Evolutionary conservation across 2,888 invertebrate species (phyloP).

Genomic region (Drosophila paranaensis): DNA sequence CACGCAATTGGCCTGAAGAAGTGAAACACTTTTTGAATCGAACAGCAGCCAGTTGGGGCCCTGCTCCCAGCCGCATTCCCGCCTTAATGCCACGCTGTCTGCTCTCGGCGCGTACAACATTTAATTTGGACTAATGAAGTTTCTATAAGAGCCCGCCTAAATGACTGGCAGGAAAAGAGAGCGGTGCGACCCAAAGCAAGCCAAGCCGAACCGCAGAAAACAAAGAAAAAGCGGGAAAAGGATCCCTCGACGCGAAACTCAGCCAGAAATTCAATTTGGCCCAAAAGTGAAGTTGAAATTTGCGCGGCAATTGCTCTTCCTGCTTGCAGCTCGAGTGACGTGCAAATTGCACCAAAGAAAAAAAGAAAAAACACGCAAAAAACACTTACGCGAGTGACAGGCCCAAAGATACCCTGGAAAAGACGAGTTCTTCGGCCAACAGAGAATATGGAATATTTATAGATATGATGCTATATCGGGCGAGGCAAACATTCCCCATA

Average conservation of each 20-base stretch:
- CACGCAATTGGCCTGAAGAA: constrained; percentile 6
- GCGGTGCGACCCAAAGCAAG: constrained; percentile 13
- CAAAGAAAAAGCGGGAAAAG: neutral
- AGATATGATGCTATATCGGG: neutral
- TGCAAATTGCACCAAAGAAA: constrained; percentile 60
- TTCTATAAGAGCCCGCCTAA: constrained; percentile 58
- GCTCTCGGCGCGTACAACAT: constrained; percentile 68
- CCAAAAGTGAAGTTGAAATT: constrained; percentile 52
- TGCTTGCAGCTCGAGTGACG: constrained; percentile 70
- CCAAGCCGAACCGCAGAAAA: constrained; percentile 7
- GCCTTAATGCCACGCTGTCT: constrained; percentile 71
- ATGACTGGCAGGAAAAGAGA: constrained; percentile 41
- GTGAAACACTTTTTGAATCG: neutral
- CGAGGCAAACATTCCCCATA: no score
- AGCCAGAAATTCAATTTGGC: constrained; percentile 52
- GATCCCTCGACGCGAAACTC: constrained; percentile 26
- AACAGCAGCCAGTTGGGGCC: constrained; percentile 2
- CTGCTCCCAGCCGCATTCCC: constrained; percentile 6
- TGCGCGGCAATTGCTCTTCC: constrained; percentile 54
- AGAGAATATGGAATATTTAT: no score
- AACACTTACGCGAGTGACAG: neutral
- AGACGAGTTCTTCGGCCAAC: no score
- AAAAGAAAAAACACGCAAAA: constrained; percentile 22
- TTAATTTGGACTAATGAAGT: constrained; percentile 76
- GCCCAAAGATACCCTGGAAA: constrained; percentile 24